Percentiles rank a stretch among this genome's conserved stretches.
phyloP scores from a whole-genome alignment of 2,113 vertebrate genomes.

The Anolis carolinensis region DNA sequence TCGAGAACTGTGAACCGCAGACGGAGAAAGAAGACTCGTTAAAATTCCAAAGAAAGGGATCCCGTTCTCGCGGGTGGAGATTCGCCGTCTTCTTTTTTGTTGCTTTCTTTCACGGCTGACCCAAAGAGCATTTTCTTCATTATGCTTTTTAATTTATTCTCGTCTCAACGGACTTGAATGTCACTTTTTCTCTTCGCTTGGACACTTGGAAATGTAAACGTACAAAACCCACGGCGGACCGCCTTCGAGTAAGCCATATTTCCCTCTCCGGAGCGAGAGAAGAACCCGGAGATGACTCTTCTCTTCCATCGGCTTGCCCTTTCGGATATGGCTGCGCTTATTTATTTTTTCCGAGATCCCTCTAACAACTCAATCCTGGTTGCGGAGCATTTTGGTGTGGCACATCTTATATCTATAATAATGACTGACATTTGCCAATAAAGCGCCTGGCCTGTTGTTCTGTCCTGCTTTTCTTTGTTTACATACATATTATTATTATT shows the following conservation, averaged over 20 bases:
- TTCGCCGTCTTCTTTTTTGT: too few relatives aligned
- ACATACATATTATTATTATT: background rate
- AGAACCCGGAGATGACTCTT: background rate
- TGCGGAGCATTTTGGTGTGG: background rate
- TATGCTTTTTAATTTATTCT: too few relatives aligned
- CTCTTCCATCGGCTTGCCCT: too few relatives aligned
- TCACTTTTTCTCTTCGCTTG: background rate
- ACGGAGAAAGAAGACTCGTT: background rate
- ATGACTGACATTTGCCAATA: conserved; percentile 68
- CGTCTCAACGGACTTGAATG: background rate
- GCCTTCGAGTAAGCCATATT: conserved; percentile 1
- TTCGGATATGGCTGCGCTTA: background rate
- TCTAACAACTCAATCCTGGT: background rate
- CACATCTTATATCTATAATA: background rate
- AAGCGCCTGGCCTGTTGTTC: conserved; percentile 61
- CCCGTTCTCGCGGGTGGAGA: too few relatives aligned
- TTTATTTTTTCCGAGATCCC: background rate
- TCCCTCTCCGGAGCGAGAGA: background rate
- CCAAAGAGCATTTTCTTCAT: too few relatives aligned
- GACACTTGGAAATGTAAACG: background rate
- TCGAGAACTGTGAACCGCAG: background rate
- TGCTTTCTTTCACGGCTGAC: too few relatives aligned
- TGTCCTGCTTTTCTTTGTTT: conserved; percentile 14
- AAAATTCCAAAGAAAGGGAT: too few relatives aligned
- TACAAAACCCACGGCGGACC: background rate